Evolutionary conservation across 1,140 invertebrate species (phyloP), one percentile per base, ranked within the genome.

Genomic region (Andricus grossulariae): DNA sequence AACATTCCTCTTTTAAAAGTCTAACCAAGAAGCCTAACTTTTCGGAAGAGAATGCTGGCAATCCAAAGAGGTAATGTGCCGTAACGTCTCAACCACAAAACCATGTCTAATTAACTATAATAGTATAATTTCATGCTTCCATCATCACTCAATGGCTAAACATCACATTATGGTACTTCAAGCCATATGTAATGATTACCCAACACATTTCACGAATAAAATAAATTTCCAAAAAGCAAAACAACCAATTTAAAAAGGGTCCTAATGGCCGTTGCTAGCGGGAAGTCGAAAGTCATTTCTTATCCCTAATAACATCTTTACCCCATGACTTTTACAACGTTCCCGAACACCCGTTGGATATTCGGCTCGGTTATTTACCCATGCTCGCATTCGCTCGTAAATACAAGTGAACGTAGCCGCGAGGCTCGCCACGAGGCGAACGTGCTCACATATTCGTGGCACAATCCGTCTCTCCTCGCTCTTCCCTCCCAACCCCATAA

Each of bases 271-370:
- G 0, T 45, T 66, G 32, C 60, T 66, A 66, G 25, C 32, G 60
- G 25, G 60, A 66, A 66, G 60, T 32, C 15, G 32, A 66, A 66
- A 66, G 60, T 66, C 45, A 66, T 66, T 66, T 66, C 60, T 66
- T 66, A 66, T 66, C 60, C 60, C 60, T 66, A 66, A 66, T 66
- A 66, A 66, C 60, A 39, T 66, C 60, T 66, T 66, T 66, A 60
- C 60, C 60, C 60, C 32, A 39, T 66, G 60, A 66, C 60, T 66
- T 66, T 66, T 66, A 66, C 60, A 66, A n/a, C 60, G 25, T 66
- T 66, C 60, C 32, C 25, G 60, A 66, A 66, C 60, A 66, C 60
- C 60, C 60, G 60, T 66, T 66, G 60, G 60, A 66, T 32, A 32
- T 60, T 66, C 25, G 25, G 25, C 60, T 66, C 60, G 25, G 60